phyloP scores from a whole-genome alignment of 2,113 vertebrate species.

The Anseranas semipalmata region DNA sequence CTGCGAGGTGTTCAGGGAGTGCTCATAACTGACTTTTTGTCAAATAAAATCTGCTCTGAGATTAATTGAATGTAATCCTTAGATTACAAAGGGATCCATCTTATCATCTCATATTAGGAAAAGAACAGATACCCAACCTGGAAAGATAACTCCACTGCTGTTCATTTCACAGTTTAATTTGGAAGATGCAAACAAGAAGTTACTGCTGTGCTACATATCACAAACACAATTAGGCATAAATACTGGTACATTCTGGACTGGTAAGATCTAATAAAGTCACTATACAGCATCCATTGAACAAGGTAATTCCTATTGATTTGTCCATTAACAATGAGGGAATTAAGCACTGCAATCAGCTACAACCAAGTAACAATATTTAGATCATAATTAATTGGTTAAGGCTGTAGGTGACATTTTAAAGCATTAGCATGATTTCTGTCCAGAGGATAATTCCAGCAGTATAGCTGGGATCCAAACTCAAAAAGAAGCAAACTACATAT shows the following conservation, averaged over 20 bases:
- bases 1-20: not conserved
- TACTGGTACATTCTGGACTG: not conserved
- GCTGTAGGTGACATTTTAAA: not conserved
- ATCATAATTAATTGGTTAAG: not conserved
- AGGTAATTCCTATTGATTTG: not conserved
- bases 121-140: not conserved
- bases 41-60: not conserved
- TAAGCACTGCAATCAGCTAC: not conserved
- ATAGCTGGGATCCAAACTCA: not conserved
- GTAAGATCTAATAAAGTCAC: not conserved
- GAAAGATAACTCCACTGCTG: not conserved
- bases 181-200: not conserved
- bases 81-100: not conserved
- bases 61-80: not conserved
- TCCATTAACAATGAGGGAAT: not conserved
- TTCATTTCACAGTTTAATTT: not conserved
- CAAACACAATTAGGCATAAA: not conserved
- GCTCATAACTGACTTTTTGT: not conserved
- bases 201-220: not conserved
- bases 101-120: not conserved
- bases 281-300: not conserved
- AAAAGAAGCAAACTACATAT: not conserved
- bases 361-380: not conserved
- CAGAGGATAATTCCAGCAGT: not conserved
- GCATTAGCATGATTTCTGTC: not conserved